These are phyloP conservation scores for Brachylomia viminalis DNA, from an alignment of 2,888 invertebrate species.

Conservation along the genomic window DNA sequence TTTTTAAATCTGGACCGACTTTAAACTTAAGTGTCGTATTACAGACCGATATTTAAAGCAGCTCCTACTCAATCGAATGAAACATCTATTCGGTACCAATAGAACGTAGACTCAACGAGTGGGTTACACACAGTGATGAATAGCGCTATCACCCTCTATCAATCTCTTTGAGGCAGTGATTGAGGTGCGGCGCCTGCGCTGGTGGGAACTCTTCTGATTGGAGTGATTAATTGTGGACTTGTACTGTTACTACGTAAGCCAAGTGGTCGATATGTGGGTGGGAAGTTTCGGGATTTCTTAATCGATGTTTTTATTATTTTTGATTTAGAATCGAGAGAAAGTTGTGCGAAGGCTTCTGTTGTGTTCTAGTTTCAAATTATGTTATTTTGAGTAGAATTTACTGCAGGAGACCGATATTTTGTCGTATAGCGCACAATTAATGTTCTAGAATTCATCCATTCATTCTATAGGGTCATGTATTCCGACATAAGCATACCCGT, in stretches of 20 bases:
- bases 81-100: constrained; percentile 30
- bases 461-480: constrained; percentile 19
- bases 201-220: constrained; percentile 73
- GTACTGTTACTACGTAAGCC: constrained; percentile 58
- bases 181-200: constrained; percentile 73
- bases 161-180: constrained; percentile 71
- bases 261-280: constrained; percentile 65
- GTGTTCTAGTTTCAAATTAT: neutral
- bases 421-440: neutral
- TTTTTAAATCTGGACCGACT: neutral
- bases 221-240: constrained; percentile 73
- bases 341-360: constrained; percentile 16
- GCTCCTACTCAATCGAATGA: neutral
- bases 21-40: neutral
- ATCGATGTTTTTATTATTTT: constrained; percentile 36
- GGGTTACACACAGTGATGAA: constrained; percentile 68
- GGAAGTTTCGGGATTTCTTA: constrained; percentile 35
- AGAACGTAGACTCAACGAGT: constrained; percentile 35
- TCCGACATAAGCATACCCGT: constrained; percentile 19
- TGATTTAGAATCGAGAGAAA: constrained; percentile 16
- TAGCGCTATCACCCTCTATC: constrained; percentile 75
- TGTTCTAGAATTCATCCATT: neutral
- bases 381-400: no score
- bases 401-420: neutral
- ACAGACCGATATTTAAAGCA: neutral